phyloP scores from a whole-genome alignment of 2,888 invertebrate genomes.

The Torymus texanus region DNA sequence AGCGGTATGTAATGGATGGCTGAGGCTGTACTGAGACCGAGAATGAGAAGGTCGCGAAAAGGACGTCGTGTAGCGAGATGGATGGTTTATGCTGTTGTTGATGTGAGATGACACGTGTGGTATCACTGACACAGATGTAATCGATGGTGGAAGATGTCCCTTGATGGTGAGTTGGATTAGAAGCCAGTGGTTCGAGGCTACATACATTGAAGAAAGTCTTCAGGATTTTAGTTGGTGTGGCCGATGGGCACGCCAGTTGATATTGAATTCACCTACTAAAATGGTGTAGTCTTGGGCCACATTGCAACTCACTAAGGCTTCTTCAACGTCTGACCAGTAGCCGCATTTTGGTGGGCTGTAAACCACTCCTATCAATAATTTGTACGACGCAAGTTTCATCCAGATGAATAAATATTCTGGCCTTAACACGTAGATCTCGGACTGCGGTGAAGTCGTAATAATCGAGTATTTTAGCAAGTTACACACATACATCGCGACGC shows the following conservation, averaged over 20 bases:
- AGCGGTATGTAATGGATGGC: no score
- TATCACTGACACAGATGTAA: not conserved
- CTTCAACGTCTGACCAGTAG: conserved; percentile 9
- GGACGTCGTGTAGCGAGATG: no score
- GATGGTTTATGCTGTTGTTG: no score
- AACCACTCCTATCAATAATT: not conserved
- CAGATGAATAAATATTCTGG: not conserved
- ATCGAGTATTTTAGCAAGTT: no score
- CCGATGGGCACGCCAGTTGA: not conserved
- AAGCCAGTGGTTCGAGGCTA: not conserved
- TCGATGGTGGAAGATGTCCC: not conserved
- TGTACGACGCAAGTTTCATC: not conserved
- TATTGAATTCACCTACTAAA: not conserved
- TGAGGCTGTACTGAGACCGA: no score
- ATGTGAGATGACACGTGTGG: no score
- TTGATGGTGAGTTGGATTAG: not conserved
- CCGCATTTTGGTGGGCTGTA: conserved; percentile 16
- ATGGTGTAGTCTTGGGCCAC: not conserved
- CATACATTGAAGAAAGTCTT: not conserved
- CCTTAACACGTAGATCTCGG: no score
- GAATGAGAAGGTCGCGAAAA: no score
- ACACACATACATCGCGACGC: no score
- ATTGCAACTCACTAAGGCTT: not conserved
- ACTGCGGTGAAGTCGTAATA: no score
- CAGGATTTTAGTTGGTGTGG: not conserved